A percentile compares a stretch with the other conserved stretches of the same genome.
phyloP scores from a whole-genome alignment of 2,888 invertebrate genomes.

The Scaptomyza tumidula region DNA sequence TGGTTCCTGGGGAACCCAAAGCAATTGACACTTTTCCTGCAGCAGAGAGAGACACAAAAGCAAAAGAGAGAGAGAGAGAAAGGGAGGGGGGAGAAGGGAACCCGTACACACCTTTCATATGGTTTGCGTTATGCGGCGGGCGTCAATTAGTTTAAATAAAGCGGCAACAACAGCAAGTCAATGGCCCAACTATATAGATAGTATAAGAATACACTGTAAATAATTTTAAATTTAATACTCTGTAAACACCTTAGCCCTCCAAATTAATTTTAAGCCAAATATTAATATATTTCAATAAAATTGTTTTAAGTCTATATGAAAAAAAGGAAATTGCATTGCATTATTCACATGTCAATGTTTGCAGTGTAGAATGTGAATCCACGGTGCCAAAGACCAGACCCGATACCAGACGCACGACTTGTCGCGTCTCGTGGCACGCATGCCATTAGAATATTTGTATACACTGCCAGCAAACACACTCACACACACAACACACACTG shows the following conservation, averaged over 20 bases:
- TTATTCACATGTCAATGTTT: neutral
- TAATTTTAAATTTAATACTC: neutral
- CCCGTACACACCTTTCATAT: constrained; percentile 69
- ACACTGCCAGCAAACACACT: constrained; percentile 43
- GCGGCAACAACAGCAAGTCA: constrained; percentile 59
- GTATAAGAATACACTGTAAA: neutral
- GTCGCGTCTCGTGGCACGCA: constrained; percentile 56
- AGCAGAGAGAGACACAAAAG: neutral
- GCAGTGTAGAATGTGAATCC: constrained; percentile 18
- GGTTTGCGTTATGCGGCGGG: constrained; percentile 51
- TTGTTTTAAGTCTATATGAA: no score
- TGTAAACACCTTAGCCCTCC: no score
- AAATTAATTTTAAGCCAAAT: no score
- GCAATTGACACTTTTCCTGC: constrained; percentile 78
- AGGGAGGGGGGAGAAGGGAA: neutral
- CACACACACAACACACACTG: constrained; percentile 37
- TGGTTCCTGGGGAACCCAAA: constrained; percentile 26
- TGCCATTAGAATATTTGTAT: constrained; percentile 76
- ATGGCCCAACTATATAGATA: constrained; percentile 60
- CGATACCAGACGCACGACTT: constrained; percentile 30
- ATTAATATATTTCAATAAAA: no score
- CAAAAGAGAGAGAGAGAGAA: no score
- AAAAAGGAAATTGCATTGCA: no score
- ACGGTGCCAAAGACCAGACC: constrained; percentile 23
- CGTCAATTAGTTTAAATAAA: constrained; percentile 81